phyloP scores from a whole-genome alignment of 2,113 vertebrate genomes.

The Xyrauchen texanus region DNA sequence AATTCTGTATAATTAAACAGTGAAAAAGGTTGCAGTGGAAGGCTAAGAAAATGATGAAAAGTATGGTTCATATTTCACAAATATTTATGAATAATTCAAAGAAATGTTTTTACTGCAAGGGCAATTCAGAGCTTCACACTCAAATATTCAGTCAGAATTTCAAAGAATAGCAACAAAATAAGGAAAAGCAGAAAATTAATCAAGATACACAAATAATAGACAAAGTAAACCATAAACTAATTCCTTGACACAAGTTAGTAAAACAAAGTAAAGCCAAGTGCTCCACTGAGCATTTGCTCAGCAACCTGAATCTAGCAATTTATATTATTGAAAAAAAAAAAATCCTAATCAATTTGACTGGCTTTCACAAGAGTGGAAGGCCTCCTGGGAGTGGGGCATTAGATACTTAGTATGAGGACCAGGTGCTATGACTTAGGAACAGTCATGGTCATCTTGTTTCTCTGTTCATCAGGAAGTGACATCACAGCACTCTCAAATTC shows the following conservation, averaged over 20 bases:
- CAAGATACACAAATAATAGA: constrained; percentile 8
- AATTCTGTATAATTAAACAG: neutral
- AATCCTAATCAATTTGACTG: constrained; percentile 3
- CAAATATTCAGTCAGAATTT: constrained; percentile 37
- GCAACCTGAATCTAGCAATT: neutral
- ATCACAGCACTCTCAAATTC: constrained; percentile 76
- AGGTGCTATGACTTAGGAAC: constrained; percentile 63
- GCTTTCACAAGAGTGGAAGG: constrained; percentile 38
- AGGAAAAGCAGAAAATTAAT: constrained; percentile 12
- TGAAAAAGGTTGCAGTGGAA: neutral
- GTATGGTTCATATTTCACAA: neutral
- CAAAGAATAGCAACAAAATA: constrained; percentile 21
- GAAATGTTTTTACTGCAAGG: constrained; percentile 38
- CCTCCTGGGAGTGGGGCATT: neutral
- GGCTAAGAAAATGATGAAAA: no score
- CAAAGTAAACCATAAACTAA: constrained; percentile 36
- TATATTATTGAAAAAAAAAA: neutral
- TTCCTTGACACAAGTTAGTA: constrained; percentile 25
- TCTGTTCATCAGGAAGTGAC: constrained; percentile 76
- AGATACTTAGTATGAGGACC: no score
- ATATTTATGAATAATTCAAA: constrained; percentile 16
- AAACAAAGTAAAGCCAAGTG: constrained; percentile 53
- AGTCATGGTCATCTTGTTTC: constrained; percentile 62
- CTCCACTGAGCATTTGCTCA: constrained; percentile 19
- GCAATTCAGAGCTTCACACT: constrained; percentile 53